Evolutionary conservation across 2,797 vertebrate species (phyloP).

Genomic region (Champsocephalus gunnari): DNA sequence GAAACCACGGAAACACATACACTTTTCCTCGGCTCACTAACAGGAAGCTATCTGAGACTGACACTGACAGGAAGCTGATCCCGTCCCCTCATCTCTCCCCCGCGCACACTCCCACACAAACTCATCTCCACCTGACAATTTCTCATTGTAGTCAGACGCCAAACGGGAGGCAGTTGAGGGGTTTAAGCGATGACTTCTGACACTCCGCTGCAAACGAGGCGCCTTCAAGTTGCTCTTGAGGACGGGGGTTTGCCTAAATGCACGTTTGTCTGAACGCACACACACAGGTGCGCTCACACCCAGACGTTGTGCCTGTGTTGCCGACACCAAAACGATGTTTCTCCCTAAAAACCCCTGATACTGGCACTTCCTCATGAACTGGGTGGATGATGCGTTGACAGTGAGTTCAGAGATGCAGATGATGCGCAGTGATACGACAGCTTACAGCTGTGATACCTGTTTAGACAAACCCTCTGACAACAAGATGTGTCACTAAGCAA

Average conservation of each 20-base stretch:
- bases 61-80: constrained; percentile 75
- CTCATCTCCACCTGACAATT: constrained; percentile 72
- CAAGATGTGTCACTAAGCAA: constrained; percentile 77
- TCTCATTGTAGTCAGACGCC: constrained; percentile 82
- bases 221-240: constrained; percentile 74
- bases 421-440: constrained; percentile 77
- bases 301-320: constrained; percentile 73
- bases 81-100: constrained; percentile 46
- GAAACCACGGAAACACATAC: constrained; percentile 31
- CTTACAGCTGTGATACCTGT: constrained; percentile 82
- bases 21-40: constrained; percentile 60
- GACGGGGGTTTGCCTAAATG: constrained; percentile 69
- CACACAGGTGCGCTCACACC: constrained; percentile 57
- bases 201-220: constrained; percentile 58
- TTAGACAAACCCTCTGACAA: constrained; percentile 81
- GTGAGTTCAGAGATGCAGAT: constrained; percentile 73
- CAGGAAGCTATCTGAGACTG: constrained; percentile 79
- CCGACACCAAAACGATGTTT: constrained; percentile 75
- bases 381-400: constrained; percentile 72
- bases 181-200: constrained; percentile 69
- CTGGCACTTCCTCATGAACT: constrained; percentile 66
- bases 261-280: constrained; percentile 64
- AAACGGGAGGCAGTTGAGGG: constrained; percentile 69
- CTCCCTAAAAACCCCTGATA: constrained; percentile 70
- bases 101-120: constrained; percentile 48